Evolutionary conservation across 2,797 vertebrate species (phyloP).

Genomic region (Arctocebus calabarensis): DNA sequence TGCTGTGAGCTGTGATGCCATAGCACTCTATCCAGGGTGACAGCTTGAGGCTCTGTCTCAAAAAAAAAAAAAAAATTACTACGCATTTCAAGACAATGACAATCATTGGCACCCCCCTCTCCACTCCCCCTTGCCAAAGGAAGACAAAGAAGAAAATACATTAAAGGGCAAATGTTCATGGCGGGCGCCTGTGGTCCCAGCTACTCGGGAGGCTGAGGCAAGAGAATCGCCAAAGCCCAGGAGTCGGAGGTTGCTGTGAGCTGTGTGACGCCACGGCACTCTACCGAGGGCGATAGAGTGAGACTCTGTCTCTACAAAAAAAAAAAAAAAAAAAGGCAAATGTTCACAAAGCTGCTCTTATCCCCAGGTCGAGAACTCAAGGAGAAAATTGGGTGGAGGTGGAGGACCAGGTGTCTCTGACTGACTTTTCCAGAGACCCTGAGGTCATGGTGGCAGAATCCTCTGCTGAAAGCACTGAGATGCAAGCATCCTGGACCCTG

Average conservation of each 20-base stretch:
- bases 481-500: not conserved
- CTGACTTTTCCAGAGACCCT: not conserved
- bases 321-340: not conserved
- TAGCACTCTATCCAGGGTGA: no score
- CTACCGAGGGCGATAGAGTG: no score
- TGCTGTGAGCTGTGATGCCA: no score
- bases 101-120: not conserved
- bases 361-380: not conserved
- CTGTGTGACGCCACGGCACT: no score
- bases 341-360: not conserved
- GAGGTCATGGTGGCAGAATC: not conserved
- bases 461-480: not conserved
- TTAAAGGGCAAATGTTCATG: not conserved
- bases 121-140: no score
- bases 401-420: not conserved
- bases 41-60: no score
- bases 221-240: no score
- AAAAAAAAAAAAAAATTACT: not conserved
- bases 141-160: not conserved
- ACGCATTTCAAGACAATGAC: not conserved
- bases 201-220: no score
- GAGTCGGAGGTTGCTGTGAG: no score
- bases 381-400: not conserved
- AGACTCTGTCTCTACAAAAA: no score
- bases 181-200: no score